A percentile compares a stretch with the other conserved stretches of the same genome.
These are phyloP conservation scores for Thermophis baileyi DNA, from an alignment of 2,113 vertebrate species.

Conservation along the genomic window DNA sequence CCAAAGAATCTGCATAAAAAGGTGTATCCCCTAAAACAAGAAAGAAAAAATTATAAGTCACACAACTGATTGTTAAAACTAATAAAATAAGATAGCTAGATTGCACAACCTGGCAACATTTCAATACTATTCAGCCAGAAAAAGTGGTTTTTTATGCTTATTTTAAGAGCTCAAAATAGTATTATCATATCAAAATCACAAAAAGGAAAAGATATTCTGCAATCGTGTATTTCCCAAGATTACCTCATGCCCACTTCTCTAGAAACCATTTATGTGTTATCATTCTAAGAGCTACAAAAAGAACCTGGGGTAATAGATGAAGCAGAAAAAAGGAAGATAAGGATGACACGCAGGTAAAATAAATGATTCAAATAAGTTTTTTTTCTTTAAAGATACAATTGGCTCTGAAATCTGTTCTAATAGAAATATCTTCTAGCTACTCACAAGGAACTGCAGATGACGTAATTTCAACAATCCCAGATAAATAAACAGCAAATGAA, in stretches of 20 bases:
- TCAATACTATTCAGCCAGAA: background rate
- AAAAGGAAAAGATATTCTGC: background rate
- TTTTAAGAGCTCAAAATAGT: background rate
- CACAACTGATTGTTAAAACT: background rate
- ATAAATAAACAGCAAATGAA: background rate
- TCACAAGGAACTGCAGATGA: background rate
- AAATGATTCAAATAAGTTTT: background rate
- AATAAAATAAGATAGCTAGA: background rate
- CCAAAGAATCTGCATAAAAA: constrained; percentile 97
- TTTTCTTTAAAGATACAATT: background rate
- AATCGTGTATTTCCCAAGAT: background rate
- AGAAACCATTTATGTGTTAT: background rate
- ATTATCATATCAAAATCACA: background rate
- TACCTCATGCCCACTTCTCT: background rate
- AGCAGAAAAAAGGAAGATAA: background rate
- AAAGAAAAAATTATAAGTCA: background rate
- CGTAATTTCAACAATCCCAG: background rate
- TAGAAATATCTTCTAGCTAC: background rate
- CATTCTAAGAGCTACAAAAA: background rate
- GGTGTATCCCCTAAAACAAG: constrained; percentile 88
- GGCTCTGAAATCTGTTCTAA: background rate
- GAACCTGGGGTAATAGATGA: too few relatives aligned
- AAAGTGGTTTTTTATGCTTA: background rate
- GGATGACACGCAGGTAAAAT: background rate
- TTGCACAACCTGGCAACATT: background rate